Base-by-base conservation (phyloP, 2,113 vertebrate species). In the Carassius auratus region DNA sequence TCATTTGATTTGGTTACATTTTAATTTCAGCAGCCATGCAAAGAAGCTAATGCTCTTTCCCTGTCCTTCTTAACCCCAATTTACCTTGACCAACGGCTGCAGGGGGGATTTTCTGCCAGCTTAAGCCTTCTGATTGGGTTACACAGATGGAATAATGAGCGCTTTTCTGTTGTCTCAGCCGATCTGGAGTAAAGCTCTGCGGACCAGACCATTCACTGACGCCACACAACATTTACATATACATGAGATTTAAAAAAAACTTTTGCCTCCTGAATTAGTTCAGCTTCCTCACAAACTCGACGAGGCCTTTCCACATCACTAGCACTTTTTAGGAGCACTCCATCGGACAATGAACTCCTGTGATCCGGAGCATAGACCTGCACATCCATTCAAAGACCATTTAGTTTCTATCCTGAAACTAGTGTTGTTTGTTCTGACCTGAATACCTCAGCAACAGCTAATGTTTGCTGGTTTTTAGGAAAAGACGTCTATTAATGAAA, bases 211-310 rank as follows among this genome's bases (percentile, higher is more conserved):
- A 68, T 84, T 89, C 75, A 73, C 64, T 69, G 88, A 81, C 59
- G 71, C 71, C 84, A 86, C 90, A 89, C 89, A 62, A 12, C 90
- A 93, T 95, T 94, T 93, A 91, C 93, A 95, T 93, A 93, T 92
- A 92, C 92, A 93, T 94, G 86, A 90, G 64, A 85, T 87, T 89
- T 87, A 89, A 91, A 91, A 87, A 86, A 88, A 86, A 85, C 92
- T 89, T 91, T 89, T 89, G 90, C 87, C 83, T 90, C 87, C 55
- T 64, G 89, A 92, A 94, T 95, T 94, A 94, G 93, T 89, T 88
- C 84, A 84, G 78, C 69, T 36, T 89, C 90, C 90, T 86, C 50
- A 81, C 84, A 85, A 68, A 76, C 87, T 86, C 87, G 78, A 81
- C 84, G 87, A 83, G 87, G 86, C 66, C 87, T 92, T 94, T 93